Percentiles rank a stretch among this genome's conserved stretches.
These are phyloP conservation scores for Chaetogeoica ovagalla DNA, from an alignment of 2,888 invertebrate genomes.

Conservation along the genomic window DNA sequence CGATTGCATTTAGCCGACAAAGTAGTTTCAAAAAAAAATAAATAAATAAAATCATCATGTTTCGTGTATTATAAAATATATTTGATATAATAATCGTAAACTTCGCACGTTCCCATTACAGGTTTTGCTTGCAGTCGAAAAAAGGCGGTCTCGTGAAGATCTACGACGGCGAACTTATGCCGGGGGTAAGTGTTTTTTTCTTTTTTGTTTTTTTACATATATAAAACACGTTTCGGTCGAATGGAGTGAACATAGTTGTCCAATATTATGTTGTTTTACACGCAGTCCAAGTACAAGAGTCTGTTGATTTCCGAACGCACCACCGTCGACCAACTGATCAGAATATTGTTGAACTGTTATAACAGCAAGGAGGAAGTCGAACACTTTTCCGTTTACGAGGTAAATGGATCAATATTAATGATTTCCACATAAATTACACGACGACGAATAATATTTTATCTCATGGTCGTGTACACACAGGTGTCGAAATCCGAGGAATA, in stretches of 20 bases:
- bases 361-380: constrained; percentile 81
- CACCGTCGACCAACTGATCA: constrained; percentile 83
- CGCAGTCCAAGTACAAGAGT: constrained; percentile 86
- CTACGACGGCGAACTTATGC: constrained; percentile 87
- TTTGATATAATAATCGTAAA: no score
- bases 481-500: constrained; percentile 79
- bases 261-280: constrained; percentile 10
- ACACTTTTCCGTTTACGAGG: constrained; percentile 85
- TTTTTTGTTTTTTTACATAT: no score
- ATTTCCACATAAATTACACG: no score
- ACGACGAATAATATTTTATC: no score
- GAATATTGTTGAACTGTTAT: constrained; percentile 81
- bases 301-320: constrained; percentile 86
- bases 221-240: no score
- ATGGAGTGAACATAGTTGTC: no score
- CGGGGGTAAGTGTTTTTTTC: constrained; percentile 65
- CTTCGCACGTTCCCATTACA: neutral
- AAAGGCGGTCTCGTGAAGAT: constrained; percentile 90
- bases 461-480: constrained; percentile 58
- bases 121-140: constrained; percentile 71
- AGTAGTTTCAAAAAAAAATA: no score
- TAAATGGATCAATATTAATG: constrained; percentile 58
- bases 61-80: no score
- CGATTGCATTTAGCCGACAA: no score
- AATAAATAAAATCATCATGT: no score